These are phyloP conservation scores for Oophaga sylvatica DNA, from an alignment of 2,797 vertebrate species.

Conservation along the genomic window DNA sequence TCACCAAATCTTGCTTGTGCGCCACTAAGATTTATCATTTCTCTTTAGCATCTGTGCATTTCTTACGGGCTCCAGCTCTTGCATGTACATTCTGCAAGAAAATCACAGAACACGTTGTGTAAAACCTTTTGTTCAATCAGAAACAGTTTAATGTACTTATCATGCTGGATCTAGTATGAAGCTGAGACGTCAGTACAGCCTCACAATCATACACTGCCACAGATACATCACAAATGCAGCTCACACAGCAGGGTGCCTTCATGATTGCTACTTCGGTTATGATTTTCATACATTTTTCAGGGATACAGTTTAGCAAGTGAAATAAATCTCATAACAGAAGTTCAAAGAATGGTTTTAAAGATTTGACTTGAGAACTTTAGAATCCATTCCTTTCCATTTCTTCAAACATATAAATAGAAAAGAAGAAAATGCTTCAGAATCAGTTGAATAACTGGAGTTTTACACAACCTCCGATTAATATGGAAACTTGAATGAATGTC, in stretches of 20 bases:
- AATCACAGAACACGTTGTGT: constrained; percentile 57
- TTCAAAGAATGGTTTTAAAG: neutral
- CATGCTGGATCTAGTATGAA: neutral
- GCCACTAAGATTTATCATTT: constrained; percentile 62
- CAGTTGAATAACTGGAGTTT: no score
- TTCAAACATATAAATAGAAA: no score
- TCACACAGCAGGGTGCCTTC: neutral
- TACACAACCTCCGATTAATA: no score
- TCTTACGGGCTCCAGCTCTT: constrained; percentile 56
- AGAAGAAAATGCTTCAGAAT: no score
- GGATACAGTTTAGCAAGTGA: neutral
- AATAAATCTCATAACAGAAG: neutral
- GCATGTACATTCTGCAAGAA: constrained; percentile 49
- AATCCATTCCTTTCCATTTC: neutral
- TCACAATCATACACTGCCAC: neutral
- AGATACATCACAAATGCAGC: neutral
- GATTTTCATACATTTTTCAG: neutral
- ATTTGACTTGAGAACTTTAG: neutral
- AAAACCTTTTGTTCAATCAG: constrained; percentile 32
- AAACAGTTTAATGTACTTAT: constrained; percentile 43
- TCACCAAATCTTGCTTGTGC: constrained; percentile 61
- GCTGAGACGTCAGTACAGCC: neutral
- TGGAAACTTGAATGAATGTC: no score
- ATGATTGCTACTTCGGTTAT: neutral
- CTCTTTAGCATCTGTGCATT: constrained; percentile 62